Conservation (phyloP, 2,888 invertebrate genomes). For the Campoplex capitator region DNA sequence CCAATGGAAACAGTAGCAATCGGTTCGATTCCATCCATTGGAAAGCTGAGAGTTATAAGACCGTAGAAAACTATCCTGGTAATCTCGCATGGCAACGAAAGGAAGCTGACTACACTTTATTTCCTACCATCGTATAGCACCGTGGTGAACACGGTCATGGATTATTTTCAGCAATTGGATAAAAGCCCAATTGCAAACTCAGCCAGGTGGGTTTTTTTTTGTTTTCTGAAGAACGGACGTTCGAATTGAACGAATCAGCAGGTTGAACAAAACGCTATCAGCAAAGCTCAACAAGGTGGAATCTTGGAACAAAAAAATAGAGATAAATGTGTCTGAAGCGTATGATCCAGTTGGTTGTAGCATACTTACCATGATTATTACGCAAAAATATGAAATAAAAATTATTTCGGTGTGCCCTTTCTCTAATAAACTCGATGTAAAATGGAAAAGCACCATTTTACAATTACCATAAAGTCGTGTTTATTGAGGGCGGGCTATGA, state of each 20-base stretch:
- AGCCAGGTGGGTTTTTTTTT: not conserved
- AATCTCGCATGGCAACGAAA: slow-evolving; percentile 29
- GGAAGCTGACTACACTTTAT: slow-evolving; percentile 30
- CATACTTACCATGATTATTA: not conserved
- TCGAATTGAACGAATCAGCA: slow-evolving; percentile 19
- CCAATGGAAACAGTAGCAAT: slow-evolving; percentile 48
- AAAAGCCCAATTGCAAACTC: slow-evolving; percentile 44
- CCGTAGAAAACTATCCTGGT: slow-evolving; percentile 27
- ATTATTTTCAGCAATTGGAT: slow-evolving; percentile 61
- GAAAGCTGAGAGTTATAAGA: slow-evolving; percentile 47
- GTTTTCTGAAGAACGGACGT: not conserved
- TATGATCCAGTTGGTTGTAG: not conserved
- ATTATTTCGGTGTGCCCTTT: not conserved
- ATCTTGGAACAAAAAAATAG: not conserved
- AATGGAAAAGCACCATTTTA: not conserved
- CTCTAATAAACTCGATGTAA: not conserved
- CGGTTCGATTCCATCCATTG: slow-evolving; percentile 33
- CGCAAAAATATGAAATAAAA: not conserved
- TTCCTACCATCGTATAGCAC: slow-evolving; percentile 3
- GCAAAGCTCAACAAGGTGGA: not conserved
- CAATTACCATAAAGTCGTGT: not conserved
- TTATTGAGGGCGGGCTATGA: not conserved
- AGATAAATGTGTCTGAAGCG: not conserved
- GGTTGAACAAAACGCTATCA: not conserved
- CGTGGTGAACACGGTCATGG: slow-evolving; percentile 20